Evolutionary conservation across 1,140 invertebrate genomes (phyloP).

Genomic region (Drosophila dunni): DNA sequence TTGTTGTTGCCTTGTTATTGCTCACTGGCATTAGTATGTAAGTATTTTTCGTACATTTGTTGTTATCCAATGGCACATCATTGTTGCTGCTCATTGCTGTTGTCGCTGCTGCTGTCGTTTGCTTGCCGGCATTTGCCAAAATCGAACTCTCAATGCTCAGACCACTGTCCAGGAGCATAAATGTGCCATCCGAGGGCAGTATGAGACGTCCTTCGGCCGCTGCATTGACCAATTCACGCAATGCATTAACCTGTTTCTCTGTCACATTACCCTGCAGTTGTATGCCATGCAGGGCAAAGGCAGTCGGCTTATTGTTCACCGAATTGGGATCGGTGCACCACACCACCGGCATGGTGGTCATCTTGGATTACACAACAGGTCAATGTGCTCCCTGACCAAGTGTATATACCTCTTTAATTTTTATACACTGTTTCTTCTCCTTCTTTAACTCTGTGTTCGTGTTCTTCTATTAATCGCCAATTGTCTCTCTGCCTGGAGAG

Average conservation of each 20-base stretch:
- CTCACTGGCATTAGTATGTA: constrained; percentile 83
- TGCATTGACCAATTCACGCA: constrained; percentile 81
- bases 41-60: constrained; percentile 63
- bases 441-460: constrained; percentile 9
- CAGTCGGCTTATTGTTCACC: constrained; percentile 84
- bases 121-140: constrained; percentile 39
- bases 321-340: constrained; percentile 84
- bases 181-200: constrained; percentile 80
- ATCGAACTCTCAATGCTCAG: constrained; percentile 83
- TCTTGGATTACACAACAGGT: constrained; percentile 43
- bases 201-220: constrained; percentile 84
- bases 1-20: constrained; percentile 22
- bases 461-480: constrained; percentile 8
- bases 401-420: too few species aligned
- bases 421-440: not conserved
- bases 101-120: not conserved
- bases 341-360: constrained; percentile 82
- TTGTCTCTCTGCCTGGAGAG: constrained; percentile 25
- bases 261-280: constrained; percentile 84
- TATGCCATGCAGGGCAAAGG: constrained; percentile 83
- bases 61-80: constrained; percentile 9
- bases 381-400: constrained; percentile 24
- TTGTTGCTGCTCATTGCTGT: constrained; percentile 7
- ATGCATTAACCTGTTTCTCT: constrained; percentile 81
- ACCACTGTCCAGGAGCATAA: constrained; percentile 80